Evolutionary conservation across 2,888 invertebrate genomes (phyloP).

Genomic region (Xestia rhomboidea): DNA sequence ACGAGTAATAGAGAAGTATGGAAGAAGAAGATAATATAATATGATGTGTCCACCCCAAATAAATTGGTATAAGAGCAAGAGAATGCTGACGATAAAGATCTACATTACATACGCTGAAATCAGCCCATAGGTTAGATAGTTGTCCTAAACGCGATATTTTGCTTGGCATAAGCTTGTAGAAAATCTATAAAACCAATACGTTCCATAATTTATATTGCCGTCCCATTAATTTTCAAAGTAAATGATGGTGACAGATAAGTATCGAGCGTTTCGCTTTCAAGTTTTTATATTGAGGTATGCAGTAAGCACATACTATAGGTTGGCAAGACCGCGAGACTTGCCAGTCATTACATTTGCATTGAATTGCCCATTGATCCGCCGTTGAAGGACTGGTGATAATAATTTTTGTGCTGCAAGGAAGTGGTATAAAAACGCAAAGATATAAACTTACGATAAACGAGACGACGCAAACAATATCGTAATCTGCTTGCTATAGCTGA

Average conservation of each 20-base stretch:
- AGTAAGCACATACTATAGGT: not conserved
- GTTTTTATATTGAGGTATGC: conserved; percentile 31
- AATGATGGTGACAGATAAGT: conserved; percentile 15
- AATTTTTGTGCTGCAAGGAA: conserved; percentile 14
- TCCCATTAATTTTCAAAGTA: conserved; percentile 4
- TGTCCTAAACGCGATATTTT: not conserved
- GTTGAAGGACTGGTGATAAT: conserved; percentile 22
- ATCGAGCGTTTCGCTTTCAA: conserved; percentile 6
- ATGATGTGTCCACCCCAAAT: no score
- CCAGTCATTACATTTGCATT: conserved; percentile 50
- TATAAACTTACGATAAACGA: not conserved
- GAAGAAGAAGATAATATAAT: no score
- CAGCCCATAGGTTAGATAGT: not conserved
- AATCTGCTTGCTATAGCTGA: not conserved
- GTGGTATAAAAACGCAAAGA: conserved; percentile 19
- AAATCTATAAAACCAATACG: not conserved
- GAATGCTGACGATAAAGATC: no score
- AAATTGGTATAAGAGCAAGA: no score
- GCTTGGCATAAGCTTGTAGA: not conserved
- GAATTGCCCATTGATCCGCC: conserved; percentile 48
- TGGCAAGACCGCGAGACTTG: conserved; percentile 24
- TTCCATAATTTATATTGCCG: conserved; percentile 14
- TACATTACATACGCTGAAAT: no score
- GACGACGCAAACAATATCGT: not conserved
- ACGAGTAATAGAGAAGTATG: no score